Base-by-base conservation (phyloP, 2,797 vertebrate genomes). In the Neosalanx taihuensis region DNA sequence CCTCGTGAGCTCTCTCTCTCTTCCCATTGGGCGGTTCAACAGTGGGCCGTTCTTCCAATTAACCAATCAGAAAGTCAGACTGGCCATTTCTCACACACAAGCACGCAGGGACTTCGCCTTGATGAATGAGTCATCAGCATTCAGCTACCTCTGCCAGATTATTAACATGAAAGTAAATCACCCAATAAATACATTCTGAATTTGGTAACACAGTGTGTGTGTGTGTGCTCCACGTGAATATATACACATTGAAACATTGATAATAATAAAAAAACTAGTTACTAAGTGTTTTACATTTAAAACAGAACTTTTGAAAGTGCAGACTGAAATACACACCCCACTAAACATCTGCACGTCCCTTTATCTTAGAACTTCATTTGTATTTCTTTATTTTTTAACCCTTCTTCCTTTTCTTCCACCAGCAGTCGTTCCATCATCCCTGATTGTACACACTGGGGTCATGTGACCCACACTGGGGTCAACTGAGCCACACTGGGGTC, bases 171-270 rank as follows among this genome's bases (percentile, higher is more conserved):
- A 81, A 77, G 76, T 83, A 81, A 85, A 88, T 88, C 82, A 82
- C 77, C 74, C 17, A 60, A 93, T 93, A 92, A 92, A 93, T 93
- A 93, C 92, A 93, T 93, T 92, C 91, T 89, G 73, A 85, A 89
- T 91, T 82, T 83, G 78, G 88, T 72, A 85, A 87, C 75, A 78
- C 73, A 65, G 73, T 79, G 67, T 17, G 33, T 72, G 62, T 72
- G 62, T 81, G 76, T 75, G 76, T 64, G 80, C 57, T 81, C 57
- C 76, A 82, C 79, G 89, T 81, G 81, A 86, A 87, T 89, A 92
- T 90, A 84, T 88, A 92, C 87, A 92, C 31, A 73, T 77, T 63
- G 46, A 72, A 69, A 70, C 60, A 74, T 23, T n/a, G 72, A 84
- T 84, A 78, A 72, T 82, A 81, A 82, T 75, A 46, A 77, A 76